Conservation (phyloP, 2,113 vertebrate species). For the Stomatorhinus ivindoensis region DNA sequence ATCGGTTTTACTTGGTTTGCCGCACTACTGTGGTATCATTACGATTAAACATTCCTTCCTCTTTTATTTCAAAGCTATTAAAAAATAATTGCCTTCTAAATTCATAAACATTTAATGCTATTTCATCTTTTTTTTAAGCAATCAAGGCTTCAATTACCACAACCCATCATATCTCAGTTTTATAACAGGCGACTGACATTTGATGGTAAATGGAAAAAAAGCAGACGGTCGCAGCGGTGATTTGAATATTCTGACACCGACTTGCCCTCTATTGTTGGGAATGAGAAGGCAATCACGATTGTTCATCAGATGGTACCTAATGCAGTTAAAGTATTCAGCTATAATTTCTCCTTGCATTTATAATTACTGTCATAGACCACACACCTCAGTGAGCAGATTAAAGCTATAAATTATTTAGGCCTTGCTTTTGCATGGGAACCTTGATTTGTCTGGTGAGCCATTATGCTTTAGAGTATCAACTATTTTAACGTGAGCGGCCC, state of each 20-base stretch:
- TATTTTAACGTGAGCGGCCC: slow-evolving; percentile 69
- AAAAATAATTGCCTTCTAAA: slow-evolving; percentile 67
- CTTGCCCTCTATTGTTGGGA: slow-evolving; percentile 98
- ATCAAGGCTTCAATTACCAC: slow-evolving; percentile 81
- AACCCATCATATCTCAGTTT: slow-evolving; percentile 75
- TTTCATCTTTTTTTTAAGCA: slow-evolving; percentile 66
- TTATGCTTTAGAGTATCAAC: slow-evolving; percentile 91
- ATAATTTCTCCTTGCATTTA: slow-evolving; percentile 99
- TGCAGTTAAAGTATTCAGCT: slow-evolving; percentile 99
- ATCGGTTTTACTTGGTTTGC: slow-evolving; percentile 48
- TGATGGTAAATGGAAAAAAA: slow-evolving; percentile 87
- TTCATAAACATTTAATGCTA: slow-evolving; percentile 68
- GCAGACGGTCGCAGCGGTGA: slow-evolving; percentile 77
- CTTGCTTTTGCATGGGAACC: slow-evolving; percentile 82
- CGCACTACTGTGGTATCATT: slow-evolving; percentile 53
- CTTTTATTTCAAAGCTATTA: slow-evolving; percentile 62
- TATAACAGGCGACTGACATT: slow-evolving; percentile 93
- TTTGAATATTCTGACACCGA: slow-evolving; percentile 95
- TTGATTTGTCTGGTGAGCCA: slow-evolving; percentile 89
- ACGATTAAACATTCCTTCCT: slow-evolving; percentile 65
- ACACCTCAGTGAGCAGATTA: slow-evolving; percentile 99
- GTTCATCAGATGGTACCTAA: slow-evolving; percentile 99
- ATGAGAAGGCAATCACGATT: slow-evolving; percentile 92
- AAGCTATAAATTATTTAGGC: slow-evolving; percentile 99
- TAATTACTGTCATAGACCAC: slow-evolving; percentile 99